Base-by-base conservation (phyloP, 2,797 vertebrate genomes). In the Propithecus deckenii region DNA sequence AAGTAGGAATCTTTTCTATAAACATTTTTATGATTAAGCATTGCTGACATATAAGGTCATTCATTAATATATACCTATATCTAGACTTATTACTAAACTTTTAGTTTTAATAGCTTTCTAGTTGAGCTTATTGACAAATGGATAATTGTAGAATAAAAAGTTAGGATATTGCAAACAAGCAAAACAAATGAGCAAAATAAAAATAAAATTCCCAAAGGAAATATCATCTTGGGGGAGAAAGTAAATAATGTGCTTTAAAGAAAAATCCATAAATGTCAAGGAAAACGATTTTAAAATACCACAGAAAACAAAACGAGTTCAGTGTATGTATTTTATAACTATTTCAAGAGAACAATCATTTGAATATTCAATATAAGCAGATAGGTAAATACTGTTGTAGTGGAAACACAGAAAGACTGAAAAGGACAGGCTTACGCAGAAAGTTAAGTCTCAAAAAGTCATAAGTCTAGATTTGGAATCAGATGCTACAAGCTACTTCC, bases 401-500 rank as follows among this genome's bases (percentile, higher is more conserved):
- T 8, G 10, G 11, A 22, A 71, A 41, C 8, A 48, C 6, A 90
- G 14, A 83, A 8, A 35, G 20, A 30, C 30, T 46, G 25, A 78
- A 75, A 83, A 95, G 0, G 38, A 78, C 71, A 96, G 6, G 32
- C 38, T 84, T 75, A 3, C 13, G 59, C 28, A 91, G 86, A 97
- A 94, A 96, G 90, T 48, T 79, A 96, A 95, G 92, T 38, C 79
- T 41, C 96, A 92, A 97, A 96, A 89, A 84, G 0, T 7, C 43
- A 30, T 4, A 79, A 92, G 25, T 18, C 7, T 32, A 1, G 5
- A 50, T 0, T 78, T 95, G 59, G n/a, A 72, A 94, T 87, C 14
- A 97, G 95, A 92, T 7, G 5, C 63, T 71, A 23, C 1, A 89
- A 71, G 28, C 10, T 89, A 97, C 43, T 55, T 46, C 41, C 90